These are phyloP conservation scores for Vireo griseus DNA, from an alignment of 2,797 vertebrate species.

Conservation along the genomic window DNA sequence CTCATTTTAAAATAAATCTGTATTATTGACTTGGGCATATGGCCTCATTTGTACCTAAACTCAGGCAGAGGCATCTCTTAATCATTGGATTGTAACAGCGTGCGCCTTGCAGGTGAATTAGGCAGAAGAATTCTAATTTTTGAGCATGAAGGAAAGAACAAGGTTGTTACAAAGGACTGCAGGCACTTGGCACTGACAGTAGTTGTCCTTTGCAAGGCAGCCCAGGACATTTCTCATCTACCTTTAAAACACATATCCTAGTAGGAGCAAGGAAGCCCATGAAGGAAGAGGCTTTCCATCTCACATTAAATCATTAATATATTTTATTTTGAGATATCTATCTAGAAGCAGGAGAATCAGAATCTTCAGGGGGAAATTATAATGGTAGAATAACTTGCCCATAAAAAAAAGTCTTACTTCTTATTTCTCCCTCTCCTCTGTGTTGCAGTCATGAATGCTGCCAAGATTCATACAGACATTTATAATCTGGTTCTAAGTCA, in stretches of 20 bases:
- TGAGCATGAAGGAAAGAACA: neutral
- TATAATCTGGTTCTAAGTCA: neutral
- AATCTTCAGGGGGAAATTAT: neutral
- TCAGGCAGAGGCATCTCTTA: neutral
- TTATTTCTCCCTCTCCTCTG: neutral
- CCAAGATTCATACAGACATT: neutral
- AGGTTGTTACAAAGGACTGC: neutral
- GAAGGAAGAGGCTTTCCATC: neutral
- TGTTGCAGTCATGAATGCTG: neutral
- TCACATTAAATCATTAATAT: neutral
- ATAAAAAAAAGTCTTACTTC: neutral
- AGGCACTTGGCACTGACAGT: neutral
- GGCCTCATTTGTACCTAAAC: neutral
- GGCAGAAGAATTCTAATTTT: neutral
- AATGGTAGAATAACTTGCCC: neutral
- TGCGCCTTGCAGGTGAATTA: neutral
- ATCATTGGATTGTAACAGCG: accelerated
- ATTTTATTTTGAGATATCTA: neutral
- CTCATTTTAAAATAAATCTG: neutral
- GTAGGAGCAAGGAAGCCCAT: neutral
- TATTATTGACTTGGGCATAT: neutral
- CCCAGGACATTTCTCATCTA: neutral
- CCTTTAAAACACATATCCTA: neutral
- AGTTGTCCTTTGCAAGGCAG: neutral
- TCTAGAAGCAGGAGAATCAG: neutral